Conservation (phyloP, 2,797 vertebrate genomes). For the Chiroxiphia lanceolata region DNA sequence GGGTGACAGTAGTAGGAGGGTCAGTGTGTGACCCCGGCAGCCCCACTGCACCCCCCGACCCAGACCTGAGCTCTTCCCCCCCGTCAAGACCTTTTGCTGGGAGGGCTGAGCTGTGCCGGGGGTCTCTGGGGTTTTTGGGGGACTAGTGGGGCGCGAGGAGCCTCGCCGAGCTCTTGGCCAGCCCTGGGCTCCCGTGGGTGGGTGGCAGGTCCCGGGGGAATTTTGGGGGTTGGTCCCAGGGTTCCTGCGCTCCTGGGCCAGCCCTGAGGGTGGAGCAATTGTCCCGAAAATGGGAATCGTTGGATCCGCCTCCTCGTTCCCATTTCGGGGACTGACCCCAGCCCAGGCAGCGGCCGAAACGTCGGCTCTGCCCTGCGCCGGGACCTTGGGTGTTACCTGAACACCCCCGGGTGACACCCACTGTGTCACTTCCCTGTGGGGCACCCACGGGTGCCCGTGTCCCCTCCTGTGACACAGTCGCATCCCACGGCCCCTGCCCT, state of each 20-base stretch:
- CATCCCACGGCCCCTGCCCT: not conserved
- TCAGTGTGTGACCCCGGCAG: not conserved
- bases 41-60: too few species aligned
- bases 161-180: not conserved
- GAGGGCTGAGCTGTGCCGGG: not conserved
- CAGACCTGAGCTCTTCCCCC: too few species aligned
- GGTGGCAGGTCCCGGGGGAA: not conserved
- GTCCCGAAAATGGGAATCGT: not conserved
- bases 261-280: conserved; percentile 32
- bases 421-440: not conserved
- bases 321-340: not conserved
- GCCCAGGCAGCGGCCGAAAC: not conserved
- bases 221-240: not conserved
- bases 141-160: not conserved
- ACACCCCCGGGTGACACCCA: not conserved
- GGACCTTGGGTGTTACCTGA: not conserved
- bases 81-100: too few species aligned
- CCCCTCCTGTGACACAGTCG: not conserved
- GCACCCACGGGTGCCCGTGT: not conserved
- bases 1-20: not conserved
- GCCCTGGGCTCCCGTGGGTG: not conserved
- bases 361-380: not conserved
- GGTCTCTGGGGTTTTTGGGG: not conserved
- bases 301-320: not conserved
- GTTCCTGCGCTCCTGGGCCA: not conserved